Base-by-base conservation (phyloP, 2,888 invertebrate species). In the Drosophila differens region DNA sequence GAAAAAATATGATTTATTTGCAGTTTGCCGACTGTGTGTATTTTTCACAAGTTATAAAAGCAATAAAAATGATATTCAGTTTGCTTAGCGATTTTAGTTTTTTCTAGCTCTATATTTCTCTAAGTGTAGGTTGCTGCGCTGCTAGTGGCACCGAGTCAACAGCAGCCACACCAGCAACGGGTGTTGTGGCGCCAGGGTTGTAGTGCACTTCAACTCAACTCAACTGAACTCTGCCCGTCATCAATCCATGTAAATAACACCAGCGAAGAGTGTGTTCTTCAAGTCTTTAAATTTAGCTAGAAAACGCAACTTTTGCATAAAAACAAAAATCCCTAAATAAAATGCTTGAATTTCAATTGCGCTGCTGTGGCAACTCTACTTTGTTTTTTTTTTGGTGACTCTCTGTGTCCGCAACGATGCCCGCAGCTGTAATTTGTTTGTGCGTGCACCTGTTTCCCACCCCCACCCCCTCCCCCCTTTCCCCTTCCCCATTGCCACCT, bases 101-200 rank as follows among this genome's bases (percentile, higher is more conserved):
- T 19, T 9, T 4, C 28, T 10, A 28, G 9, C 19, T 10, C 10
- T 19, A 6, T 25, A 19, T 51, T 51, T 51, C 6, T 5, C 1
- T 10, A 3, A 28, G 51, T 51, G 51, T 51, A 51, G 10, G 12
- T 4, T 4, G 4, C 25, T 25, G 28, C 3, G 12, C 25, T 55
- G 54, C 54, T 6, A 19, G 1, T 25, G 54, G 35, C 54, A 55
- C 19, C 37, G 37, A 3, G 28, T 55, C 37, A 55, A 28, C n/a
- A 19, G 25, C 28, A 51, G 25, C 16, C 35, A 12, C 35, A n/a
- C 25, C 7, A n/a, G 25, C 16, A 54, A 33, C 22, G 55, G 47
- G 7, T 32, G 61, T 39, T 55, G 25, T 35, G 62, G 52, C 61
- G 68, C 52, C 68, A 65, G 75, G 37, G 77, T 74, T 74, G 62